Base-by-base conservation (phyloP, 1,140 invertebrate species). In the Chelonus insularis region DNA sequence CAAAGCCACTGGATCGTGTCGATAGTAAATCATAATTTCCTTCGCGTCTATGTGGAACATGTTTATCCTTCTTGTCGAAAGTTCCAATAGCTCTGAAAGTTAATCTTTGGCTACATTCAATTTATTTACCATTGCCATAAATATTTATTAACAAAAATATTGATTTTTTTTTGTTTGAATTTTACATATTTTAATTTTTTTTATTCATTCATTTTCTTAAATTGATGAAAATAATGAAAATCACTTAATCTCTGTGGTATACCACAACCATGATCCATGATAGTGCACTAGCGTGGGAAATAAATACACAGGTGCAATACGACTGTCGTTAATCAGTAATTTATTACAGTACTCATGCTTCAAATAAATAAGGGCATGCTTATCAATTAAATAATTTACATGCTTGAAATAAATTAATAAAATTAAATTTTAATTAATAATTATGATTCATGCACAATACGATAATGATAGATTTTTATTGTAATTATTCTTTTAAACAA, bases 71-170 rank as follows among this genome's bases (percentile, higher is more conserved):
- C 71, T 80, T 81, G 68, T 76, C 79, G 57, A 76, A 60, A 62
- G 76, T 79, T 72, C 75, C 77, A 60, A 81, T 68, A 59, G 74
- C 77, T 80, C 80, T 82, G 79, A 81, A 82, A 82, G 68, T 74
- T 68, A 79, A 77, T 77, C 72, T 70, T 77, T 77, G 62, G 72
- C 74, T 78, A 29, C 36, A 11, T 55, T 37, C 18, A 48, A 7
- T 39, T 32, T 52, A 65, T 77, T 70, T 72, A 66, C 60, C 64
- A 34, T 55, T 59, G 2, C 62, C 21, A n/a, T 11, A 57, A 62
- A 60, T 63, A 63, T 61, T 60, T 43, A 59, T 58, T 16, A 58
- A 32, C 55, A 52, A 25, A 37, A 14, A 57, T 41, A 29, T 34
- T 29, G 47, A 25, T 36, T 43, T 47, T 50, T 18, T 8, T 29